Percentiles rank a stretch among this genome's conserved stretches.
Conservation (phyloP, 2,888 invertebrate genomes). For the Ormyrus pomaceus region DNA sequence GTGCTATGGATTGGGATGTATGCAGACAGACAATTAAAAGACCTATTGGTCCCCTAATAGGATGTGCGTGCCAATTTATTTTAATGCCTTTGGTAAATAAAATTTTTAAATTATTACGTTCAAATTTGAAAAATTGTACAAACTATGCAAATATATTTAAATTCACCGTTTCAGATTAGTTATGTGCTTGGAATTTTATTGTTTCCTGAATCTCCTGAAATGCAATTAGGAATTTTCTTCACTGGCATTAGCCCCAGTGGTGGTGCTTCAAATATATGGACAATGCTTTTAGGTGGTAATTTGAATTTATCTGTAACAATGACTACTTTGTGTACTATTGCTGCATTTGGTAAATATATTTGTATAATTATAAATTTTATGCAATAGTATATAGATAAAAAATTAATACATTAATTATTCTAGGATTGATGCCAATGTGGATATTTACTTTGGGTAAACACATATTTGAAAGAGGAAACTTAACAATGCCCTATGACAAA, state of each 20-base stretch:
- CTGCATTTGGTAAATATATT: slow-evolving; percentile 84
- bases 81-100: slow-evolving; percentile 89
- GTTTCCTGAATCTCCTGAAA: slow-evolving; percentile 82
- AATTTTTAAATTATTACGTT: slow-evolving; percentile 29
- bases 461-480: slow-evolving; percentile 84
- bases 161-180: slow-evolving; percentile 79
- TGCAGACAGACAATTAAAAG: slow-evolving; percentile 81
- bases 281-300: slow-evolving; percentile 93
- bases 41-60: slow-evolving; percentile 88
- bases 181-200: slow-evolving; percentile 84
- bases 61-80: slow-evolving; percentile 86
- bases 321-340: slow-evolving; percentile 93
- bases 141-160: background rate
- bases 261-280: slow-evolving; percentile 98
- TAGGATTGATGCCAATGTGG: slow-evolving; percentile 94
- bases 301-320: slow-evolving; percentile 95
- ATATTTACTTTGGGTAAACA: slow-evolving; percentile 88
- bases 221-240: slow-evolving; percentile 92
- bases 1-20: slow-evolving; percentile 87
- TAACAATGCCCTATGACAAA: slow-evolving; percentile 87
- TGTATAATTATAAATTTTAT: slow-evolving; percentile 17
- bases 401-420: slow-evolving; percentile 21
- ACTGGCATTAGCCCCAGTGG: slow-evolving; percentile 95
- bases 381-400: background rate
- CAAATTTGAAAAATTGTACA: background rate